Base-by-base conservation (phyloP, 2,888 invertebrate species). In the Melanargia galathea region DNA sequence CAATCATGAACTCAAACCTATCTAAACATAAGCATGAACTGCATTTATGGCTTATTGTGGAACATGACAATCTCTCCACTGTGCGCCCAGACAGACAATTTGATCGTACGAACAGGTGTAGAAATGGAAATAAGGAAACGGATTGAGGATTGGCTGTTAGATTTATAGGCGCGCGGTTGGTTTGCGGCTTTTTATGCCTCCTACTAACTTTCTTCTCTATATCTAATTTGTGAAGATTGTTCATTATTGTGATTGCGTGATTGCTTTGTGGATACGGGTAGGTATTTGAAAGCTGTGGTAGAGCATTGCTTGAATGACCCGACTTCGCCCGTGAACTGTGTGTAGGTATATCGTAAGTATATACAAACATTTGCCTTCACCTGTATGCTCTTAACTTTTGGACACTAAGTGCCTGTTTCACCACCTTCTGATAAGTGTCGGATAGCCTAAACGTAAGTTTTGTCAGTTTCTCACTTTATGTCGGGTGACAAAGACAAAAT, bases 61-160 rank as follows among this genome's bases (percentile, higher is more conserved):
- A 55, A 40, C 60, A 58, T 55, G 56, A 46, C 64, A 38, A 35
- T 52, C 24, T 2, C 45, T 33, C 52, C 30, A 20, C 56, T 30
- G 52, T 60, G 52, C 45, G 6, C 18, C 18, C 43, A 43, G 18
- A 43, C 48, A 20, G 55, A 55, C 45, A 79, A 80, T 79, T 78
- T 78, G 79, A 77, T 78, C 74, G 76, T 77, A 74, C 65, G 70
- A 69, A 71, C 68, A 67, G 71, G 70, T 69, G 71, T 65, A 73
- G 71, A 75, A 78, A 81, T 76, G 76, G 76, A 75, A 82, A 87
- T 84, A 83, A 84, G 87, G 87, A 87, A 87, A 81, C 76, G 69
- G 72, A 77, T 75, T 71, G 74, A 70, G 68, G 69, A 74, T 79
- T 72, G 73, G 68, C 65, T 68, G 68, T 70, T 70, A 70, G 77